Conservation (phyloP, 2,113 vertebrate genomes). For the Eretmochelys imbricata region DNA sequence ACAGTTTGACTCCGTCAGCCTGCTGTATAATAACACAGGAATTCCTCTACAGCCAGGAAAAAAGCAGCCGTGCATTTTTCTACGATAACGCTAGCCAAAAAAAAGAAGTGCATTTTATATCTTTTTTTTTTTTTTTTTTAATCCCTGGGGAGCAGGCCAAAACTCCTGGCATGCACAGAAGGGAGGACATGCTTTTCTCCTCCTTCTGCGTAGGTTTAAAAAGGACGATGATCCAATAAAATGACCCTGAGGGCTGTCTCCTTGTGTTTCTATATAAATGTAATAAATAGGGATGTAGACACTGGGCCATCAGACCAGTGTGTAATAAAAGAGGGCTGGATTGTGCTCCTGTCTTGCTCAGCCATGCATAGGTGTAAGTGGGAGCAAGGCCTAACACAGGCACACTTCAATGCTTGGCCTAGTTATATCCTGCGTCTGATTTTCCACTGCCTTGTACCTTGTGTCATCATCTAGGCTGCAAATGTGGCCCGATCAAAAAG, state of each 20-base stretch:
- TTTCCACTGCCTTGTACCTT: neutral
- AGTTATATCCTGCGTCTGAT: neutral
- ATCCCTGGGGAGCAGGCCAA: fast-evolving
- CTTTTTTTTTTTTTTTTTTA: fast-evolving
- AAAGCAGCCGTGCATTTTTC: neutral
- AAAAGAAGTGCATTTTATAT: neutral
- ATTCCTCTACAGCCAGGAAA: neutral
- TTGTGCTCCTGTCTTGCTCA: neutral
- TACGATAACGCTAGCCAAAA: neutral
- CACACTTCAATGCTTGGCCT: neutral
- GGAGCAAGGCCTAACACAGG: neutral
- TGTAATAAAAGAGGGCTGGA: neutral
- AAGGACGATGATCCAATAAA: neutral
- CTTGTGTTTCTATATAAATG: neutral
- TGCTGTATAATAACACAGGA: constrained; percentile 7
- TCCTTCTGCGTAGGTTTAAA: neutral
- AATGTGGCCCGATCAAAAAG: neutral
- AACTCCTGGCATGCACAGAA: neutral
- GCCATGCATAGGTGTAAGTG: fast-evolving
- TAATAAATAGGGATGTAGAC: neutral
- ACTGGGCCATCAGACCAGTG: neutral
- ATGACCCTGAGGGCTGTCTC: neutral
- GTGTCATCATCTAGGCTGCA: neutral
- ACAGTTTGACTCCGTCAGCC: neutral
- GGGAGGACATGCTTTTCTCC: neutral